phyloP scores from a whole-genome alignment of 2,888 invertebrate species.

The Oasisia sp. region DNA sequence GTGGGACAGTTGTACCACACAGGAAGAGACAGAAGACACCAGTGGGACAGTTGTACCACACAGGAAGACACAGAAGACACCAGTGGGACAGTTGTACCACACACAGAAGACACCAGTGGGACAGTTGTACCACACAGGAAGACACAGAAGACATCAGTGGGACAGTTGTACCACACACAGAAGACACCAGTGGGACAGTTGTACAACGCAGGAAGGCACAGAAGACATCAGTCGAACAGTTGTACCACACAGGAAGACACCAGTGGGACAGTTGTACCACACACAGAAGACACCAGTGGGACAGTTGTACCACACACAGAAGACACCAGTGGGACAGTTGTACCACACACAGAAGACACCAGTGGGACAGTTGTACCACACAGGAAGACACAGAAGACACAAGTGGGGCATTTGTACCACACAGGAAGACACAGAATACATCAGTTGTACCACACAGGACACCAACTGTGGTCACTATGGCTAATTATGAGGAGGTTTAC shows the following conservation, averaged over 20 bases:
- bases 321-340: background rate
- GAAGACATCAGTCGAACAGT: background rate
- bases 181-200: background rate
- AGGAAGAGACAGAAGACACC: conserved; percentile 52
- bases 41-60: background rate
- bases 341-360: background rate
- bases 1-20: background rate
- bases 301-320: background rate
- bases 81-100: background rate
- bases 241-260: background rate
- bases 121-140: background rate
- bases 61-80: conserved; percentile 52
- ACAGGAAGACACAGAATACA: conserved; percentile 52
- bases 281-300: background rate
- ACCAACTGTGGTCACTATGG: no score
- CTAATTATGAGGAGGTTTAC: no score
- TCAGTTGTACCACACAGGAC: background rate
- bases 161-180: background rate
- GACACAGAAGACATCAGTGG: conserved; percentile 52
- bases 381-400: conserved; percentile 52
- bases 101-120: background rate
- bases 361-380: background rate
- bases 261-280: no score
- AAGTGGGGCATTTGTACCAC: background rate
- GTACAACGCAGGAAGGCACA: background rate